Conservation (phyloP, 2,797 vertebrate species). For the Catharus ustulatus region DNA sequence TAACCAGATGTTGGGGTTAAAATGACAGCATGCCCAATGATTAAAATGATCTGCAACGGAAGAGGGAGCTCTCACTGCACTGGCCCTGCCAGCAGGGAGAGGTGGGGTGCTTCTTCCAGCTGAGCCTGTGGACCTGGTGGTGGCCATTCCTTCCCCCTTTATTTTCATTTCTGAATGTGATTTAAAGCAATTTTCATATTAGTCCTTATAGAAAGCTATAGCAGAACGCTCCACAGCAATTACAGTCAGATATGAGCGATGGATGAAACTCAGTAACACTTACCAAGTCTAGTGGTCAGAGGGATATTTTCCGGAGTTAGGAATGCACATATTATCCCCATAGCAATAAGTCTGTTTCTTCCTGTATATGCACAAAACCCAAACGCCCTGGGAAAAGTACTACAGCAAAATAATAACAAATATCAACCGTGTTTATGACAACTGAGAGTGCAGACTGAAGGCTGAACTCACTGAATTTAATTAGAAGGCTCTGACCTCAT, state of each 20-base stretch:
- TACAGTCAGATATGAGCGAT: background rate
- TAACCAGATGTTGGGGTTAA: background rate
- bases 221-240: background rate
- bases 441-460: background rate
- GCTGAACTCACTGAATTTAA: conserved; percentile 21
- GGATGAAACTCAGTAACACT: background rate
- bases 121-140: background rate
- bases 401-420: conserved; percentile 22
- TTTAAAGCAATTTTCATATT: background rate
- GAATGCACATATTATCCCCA: background rate
- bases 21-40: accelerated
- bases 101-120: background rate
- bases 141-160: background rate
- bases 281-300: background rate
- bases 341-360: conserved; percentile 16
- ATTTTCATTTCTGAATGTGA: background rate
- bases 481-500: conserved; percentile 22
- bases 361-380: background rate
- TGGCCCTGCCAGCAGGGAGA: background rate
- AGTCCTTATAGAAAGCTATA: background rate
- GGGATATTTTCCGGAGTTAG: background rate
- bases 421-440: conserved; percentile 25
- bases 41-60: background rate
- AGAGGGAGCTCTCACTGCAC: conserved; percentile 56
- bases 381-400: background rate